Conservation (phyloP, 2,113 vertebrate species). For the Zosterops hypoxanthus region DNA sequence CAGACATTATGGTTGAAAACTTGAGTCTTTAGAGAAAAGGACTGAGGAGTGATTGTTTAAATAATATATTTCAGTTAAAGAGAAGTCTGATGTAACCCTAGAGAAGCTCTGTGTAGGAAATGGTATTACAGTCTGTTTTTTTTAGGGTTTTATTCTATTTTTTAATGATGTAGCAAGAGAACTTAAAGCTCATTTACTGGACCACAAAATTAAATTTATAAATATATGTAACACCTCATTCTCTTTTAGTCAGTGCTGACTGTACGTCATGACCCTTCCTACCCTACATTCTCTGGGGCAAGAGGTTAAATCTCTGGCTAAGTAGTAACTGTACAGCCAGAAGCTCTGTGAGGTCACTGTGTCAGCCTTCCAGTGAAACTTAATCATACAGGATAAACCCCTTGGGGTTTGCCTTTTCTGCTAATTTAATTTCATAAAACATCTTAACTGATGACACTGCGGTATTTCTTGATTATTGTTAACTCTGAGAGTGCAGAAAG, state of each 20-base stretch:
- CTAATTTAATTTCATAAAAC: neutral
- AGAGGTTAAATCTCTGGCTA: neutral
- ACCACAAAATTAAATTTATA: neutral
- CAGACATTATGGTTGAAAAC: neutral
- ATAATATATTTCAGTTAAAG: neutral
- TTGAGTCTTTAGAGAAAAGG: neutral
- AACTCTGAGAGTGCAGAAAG: neutral
- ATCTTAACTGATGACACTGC: accelerated
- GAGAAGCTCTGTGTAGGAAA: neutral
- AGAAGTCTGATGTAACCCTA: neutral
- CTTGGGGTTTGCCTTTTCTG: neutral
- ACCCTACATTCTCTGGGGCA: neutral
- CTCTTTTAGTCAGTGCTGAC: neutral
- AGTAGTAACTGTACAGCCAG: neutral
- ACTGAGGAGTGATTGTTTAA: neutral
- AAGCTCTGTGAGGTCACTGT: neutral
- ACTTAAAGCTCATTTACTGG: neutral
- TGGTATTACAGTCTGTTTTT: neutral
- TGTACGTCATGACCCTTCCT: neutral
- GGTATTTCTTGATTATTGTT: neutral
- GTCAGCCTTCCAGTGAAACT: neutral
- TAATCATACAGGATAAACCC: neutral
- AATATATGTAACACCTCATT: neutral
- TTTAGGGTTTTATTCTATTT: neutral
- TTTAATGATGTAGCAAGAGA: neutral